A percentile compares a stretch with the other conserved stretches of the same genome.
Conservation (phyloP, 2,888 invertebrate species). For the Pterostichus madidus region DNA sequence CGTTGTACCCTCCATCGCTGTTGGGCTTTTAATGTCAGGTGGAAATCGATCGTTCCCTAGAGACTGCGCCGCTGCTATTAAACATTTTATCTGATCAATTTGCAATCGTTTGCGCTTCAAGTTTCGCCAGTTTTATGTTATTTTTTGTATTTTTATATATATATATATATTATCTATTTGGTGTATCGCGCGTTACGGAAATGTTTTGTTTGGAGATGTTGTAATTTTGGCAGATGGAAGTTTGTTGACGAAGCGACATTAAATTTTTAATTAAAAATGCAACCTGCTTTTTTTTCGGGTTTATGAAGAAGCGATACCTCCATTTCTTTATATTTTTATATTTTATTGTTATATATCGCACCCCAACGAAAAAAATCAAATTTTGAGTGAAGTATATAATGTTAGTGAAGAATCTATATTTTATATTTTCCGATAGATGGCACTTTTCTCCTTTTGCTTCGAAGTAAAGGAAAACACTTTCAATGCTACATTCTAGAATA, state of each 20-base stretch:
- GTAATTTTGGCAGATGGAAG: neutral
- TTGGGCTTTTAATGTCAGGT: slow-evolving; percentile 52
- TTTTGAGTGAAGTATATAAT: too few species aligned
- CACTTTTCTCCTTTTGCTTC: too few species aligned
- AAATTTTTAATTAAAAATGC: slow-evolving; percentile 7
- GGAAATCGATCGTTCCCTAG: slow-evolving; percentile 53
- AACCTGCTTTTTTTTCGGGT: neutral
- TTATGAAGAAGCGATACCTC: too few species aligned
- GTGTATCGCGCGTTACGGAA: neutral
- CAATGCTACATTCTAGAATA: too few species aligned
- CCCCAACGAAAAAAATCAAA: too few species aligned
- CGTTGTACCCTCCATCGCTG: neutral
- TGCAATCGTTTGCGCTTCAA: slow-evolving; percentile 25
- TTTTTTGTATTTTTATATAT: too few species aligned
- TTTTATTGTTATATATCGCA: too few species aligned
- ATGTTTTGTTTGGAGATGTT: slow-evolving; percentile 9
- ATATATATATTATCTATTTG: slow-evolving; percentile 35
- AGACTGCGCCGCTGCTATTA: slow-evolving; percentile 33
- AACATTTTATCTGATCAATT: slow-evolving; percentile 62
- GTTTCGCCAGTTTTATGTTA: slow-evolving; percentile 23
- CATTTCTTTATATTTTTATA: too few species aligned
- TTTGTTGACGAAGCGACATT: slow-evolving; percentile 2
- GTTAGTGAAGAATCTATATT: too few species aligned
- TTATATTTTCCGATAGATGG: too few species aligned
- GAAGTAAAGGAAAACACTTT: too few species aligned